phyloP scores from a whole-genome alignment of 2,888 invertebrate species.

The Iselma pallidipennis region DNA sequence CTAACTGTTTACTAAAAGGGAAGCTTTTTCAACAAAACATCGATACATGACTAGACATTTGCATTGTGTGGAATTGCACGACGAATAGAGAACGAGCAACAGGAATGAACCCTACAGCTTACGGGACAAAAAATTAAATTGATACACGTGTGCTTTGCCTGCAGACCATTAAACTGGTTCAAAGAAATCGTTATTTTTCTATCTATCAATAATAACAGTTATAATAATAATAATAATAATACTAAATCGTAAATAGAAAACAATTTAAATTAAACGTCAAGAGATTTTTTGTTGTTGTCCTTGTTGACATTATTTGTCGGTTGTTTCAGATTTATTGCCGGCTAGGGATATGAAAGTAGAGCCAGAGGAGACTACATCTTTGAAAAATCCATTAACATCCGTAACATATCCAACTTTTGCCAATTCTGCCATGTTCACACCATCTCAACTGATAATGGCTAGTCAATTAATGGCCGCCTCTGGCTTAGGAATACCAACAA shows the following conservation, averaged over 20 bases:
- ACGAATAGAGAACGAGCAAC: no score
- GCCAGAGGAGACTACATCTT: conserved; percentile 60
- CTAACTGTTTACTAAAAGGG: not conserved
- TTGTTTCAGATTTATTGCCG: conserved; percentile 49
- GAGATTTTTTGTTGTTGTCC: not conserved
- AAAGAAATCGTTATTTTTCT: no score
- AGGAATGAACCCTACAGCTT: no score
- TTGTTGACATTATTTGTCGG: no score
- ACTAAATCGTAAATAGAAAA: no score
- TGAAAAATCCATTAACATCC: conserved; percentile 61
- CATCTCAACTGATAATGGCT: conserved; percentile 58
- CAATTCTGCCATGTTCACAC: conserved; percentile 56
- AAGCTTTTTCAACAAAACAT: not conserved
- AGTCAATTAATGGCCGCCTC: conserved; percentile 61
- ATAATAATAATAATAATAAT: no score
- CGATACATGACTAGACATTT: conserved; percentile 1
- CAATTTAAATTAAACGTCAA: not conserved
- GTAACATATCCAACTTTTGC: conserved; percentile 60
- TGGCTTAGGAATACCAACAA: conserved; percentile 61
- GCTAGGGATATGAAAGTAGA: conserved; percentile 57
- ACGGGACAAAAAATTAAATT: no score
- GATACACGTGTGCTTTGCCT: not conserved
- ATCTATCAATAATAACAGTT: no score
- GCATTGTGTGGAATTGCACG: not conserved
- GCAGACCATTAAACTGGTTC: not conserved